These are phyloP conservation scores for Metacarcinus magister DNA, from an alignment of 2,888 invertebrate species.

Conservation along the genomic window DNA sequence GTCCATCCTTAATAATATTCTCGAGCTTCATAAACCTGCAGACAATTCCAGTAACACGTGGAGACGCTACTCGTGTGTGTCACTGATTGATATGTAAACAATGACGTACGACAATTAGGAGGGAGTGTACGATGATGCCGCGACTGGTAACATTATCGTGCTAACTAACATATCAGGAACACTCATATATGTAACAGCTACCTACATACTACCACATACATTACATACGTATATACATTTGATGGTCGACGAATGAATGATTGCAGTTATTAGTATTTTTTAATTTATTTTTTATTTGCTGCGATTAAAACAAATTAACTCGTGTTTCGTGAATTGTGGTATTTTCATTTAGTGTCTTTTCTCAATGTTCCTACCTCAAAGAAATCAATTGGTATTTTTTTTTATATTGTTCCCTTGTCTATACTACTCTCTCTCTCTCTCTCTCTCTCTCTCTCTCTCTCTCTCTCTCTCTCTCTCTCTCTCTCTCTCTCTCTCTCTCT, in stretches of 20 bases:
- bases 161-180: no score
- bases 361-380: background rate
- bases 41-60: no score
- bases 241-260: background rate
- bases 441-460: constrained; percentile 57
- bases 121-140: no score
- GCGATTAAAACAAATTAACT: background rate
- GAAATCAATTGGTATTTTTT: background rate
- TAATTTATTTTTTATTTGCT: background rate
- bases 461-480: constrained; percentile 60
- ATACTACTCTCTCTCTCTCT: constrained; percentile 10
- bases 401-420: background rate
- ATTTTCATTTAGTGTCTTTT: background rate
- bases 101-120: no score
- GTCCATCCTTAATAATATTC: no score
- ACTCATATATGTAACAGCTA: no score
- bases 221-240: background rate
- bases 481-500: constrained; percentile 60
- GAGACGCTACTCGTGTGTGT: no score
- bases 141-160: no score
- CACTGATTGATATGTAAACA: no score
- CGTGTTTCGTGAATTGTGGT: background rate
- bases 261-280: background rate
- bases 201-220: no score
- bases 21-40: no score